These are phyloP conservation scores for Bombycilla garrulus DNA, from an alignment of 2,113 vertebrate species.

Conservation along the genomic window DNA sequence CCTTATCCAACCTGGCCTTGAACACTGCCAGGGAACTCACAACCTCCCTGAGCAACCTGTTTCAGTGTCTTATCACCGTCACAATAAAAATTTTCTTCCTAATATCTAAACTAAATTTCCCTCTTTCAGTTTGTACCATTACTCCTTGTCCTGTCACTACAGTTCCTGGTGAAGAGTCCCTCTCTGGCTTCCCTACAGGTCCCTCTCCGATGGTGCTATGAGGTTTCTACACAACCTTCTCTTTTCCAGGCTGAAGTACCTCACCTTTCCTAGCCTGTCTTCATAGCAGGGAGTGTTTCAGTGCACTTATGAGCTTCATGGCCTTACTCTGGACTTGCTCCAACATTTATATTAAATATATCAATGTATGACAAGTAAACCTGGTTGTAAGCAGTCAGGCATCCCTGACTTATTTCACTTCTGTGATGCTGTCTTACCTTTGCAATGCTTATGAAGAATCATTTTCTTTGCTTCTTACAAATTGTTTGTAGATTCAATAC, in stretches of 20 bases:
- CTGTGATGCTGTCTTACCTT: background rate
- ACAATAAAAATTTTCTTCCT: background rate
- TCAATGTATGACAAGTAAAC: background rate
- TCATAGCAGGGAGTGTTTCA: background rate
- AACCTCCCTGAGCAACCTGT: background rate
- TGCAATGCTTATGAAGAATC: background rate
- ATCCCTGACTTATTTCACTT: background rate
- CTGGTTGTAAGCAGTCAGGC: background rate
- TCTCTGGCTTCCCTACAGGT: background rate
- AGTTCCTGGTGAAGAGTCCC: background rate
- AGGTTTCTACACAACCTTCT: background rate
- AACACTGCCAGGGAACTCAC: background rate
- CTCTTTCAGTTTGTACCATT: background rate
- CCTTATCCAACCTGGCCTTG: background rate
- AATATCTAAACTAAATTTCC: background rate
- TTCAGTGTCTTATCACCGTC: background rate
- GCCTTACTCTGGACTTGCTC: background rate
- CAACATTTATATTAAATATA: background rate
- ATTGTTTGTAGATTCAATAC: rapidly evolving
- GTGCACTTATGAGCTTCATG: background rate
- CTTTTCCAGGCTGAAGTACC: background rate
- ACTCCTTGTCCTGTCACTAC: background rate
- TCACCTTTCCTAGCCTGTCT: background rate
- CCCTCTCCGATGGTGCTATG: background rate
- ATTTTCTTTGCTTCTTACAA: background rate